These are phyloP conservation scores for Ericerus pela DNA, from an alignment of 1,140 invertebrate genomes.

Conservation along the genomic window DNA sequence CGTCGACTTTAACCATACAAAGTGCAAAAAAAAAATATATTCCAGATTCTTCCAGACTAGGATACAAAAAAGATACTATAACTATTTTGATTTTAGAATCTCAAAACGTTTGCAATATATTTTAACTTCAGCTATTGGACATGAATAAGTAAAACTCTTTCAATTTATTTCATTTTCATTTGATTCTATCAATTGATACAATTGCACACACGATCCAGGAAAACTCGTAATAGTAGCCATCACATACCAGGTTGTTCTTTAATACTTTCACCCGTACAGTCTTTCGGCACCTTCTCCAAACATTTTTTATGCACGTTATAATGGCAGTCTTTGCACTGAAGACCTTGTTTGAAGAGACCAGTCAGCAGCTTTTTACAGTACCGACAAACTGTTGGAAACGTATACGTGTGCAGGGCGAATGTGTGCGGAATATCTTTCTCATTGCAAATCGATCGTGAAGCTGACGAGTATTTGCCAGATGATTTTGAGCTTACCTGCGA, in stretches of 20 bases:
- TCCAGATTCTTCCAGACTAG: no score
- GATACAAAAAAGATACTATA: no score
- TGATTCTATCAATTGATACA: no score
- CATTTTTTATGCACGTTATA: slow-evolving; percentile 98
- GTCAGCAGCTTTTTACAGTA: slow-evolving; percentile 88
- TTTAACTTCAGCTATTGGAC: no score
- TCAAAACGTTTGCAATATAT: no score
- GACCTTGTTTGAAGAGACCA: slow-evolving; percentile 89
- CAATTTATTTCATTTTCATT: no score
- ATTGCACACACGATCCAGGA: no score
- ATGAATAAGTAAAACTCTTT: no score
- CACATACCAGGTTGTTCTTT: slow-evolving; percentile 18
- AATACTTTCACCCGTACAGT: slow-evolving; percentile 71
- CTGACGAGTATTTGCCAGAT: not conserved
- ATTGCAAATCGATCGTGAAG: not conserved
- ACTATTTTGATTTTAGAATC: no score
- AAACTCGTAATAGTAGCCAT: no score
- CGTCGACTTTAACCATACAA: no score
- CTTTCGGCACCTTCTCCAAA: slow-evolving; percentile 82
- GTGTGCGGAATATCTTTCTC: slow-evolving; percentile 57
- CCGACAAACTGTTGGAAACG: slow-evolving; percentile 87
- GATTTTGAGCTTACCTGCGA: not conserved
- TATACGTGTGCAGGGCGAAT: slow-evolving; percentile 83
- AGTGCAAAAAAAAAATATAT: no score
- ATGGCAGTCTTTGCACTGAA: slow-evolving; percentile 96